phyloP scores from a whole-genome alignment of 2,888 invertebrate species.

The Agrochola lychnidis region DNA sequence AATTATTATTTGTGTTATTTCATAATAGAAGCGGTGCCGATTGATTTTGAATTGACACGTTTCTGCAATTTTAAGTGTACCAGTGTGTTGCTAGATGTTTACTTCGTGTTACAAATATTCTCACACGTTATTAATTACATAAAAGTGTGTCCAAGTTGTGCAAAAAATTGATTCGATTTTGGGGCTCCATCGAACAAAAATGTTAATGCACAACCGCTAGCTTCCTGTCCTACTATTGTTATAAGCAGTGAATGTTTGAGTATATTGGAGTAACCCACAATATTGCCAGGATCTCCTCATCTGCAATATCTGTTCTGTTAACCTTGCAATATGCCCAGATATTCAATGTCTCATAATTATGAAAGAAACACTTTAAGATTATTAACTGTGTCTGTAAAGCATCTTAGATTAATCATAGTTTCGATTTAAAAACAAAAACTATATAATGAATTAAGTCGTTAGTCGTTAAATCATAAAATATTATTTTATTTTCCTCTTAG shows the following conservation, averaged over 20 bases:
- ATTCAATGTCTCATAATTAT: conserved; percentile 38
- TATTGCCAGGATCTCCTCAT: not conserved
- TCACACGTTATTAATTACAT: not conserved
- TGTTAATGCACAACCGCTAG: conserved; percentile 23
- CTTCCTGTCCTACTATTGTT: conserved; percentile 31
- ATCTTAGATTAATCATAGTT: conserved; percentile 25
- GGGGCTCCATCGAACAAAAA: not conserved
- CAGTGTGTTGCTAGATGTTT: not conserved
- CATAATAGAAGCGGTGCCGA: not conserved
- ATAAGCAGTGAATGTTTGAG: conserved; percentile 34
- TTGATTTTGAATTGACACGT: not conserved
- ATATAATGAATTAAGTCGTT: conserved; percentile 31
- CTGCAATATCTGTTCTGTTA: not conserved
- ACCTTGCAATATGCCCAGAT: conserved; percentile 18
- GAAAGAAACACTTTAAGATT: conserved; percentile 41
- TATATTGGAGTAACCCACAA: conserved; percentile 8
- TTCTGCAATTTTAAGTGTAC: not conserved
- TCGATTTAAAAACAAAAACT: conserved; percentile 20
- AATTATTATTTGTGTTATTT: conserved; percentile 14
- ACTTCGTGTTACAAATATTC: not conserved
- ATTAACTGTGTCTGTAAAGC: conserved; percentile 40
- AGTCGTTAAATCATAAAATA: conserved; percentile 17
- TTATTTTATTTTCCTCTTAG: not conserved
- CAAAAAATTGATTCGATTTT: not conserved
- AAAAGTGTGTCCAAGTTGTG: not conserved